These are phyloP conservation scores for Uropetala carovei DNA, from an alignment of 2,888 invertebrate genomes.

Conservation along the genomic window DNA sequence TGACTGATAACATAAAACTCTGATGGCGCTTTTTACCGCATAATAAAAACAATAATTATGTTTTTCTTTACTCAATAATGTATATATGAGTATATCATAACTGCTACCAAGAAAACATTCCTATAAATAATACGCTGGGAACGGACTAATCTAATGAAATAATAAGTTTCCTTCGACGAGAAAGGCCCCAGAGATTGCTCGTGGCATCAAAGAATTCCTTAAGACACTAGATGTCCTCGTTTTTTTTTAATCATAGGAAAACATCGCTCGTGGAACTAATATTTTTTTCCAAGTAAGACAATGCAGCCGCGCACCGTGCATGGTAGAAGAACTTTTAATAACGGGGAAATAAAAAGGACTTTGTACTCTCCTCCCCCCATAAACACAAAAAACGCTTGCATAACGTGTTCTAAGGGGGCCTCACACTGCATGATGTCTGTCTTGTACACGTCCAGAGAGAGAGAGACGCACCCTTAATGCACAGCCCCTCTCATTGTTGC, in stretches of 20 bases:
- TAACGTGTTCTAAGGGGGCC: not conserved
- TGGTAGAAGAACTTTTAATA: not conserved
- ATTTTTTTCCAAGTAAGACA: conserved; percentile 13
- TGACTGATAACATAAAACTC: too few relatives aligned
- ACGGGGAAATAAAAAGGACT: not conserved
- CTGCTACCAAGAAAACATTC: too few relatives aligned
- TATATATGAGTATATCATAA: too few relatives aligned
- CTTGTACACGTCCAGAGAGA: conserved; percentile 1
- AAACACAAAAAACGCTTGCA: not conserved
- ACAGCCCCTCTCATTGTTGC: not conserved
- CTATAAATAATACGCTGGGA: too few relatives aligned
- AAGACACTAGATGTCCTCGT: not conserved
- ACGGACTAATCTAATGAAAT: too few relatives aligned
- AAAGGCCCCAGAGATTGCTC: not conserved
- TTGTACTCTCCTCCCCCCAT: not conserved
- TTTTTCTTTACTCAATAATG: too few relatives aligned
- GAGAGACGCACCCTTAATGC: not conserved
- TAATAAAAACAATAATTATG: too few relatives aligned
- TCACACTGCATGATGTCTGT: not conserved
- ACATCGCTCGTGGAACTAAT: not conserved
- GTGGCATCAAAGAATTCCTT: not conserved
- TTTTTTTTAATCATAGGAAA: conserved; percentile 14
- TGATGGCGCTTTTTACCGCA: too few relatives aligned
- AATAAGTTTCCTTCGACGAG: too few relatives aligned
- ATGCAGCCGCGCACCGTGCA: not conserved